Evolutionary conservation across 2,888 invertebrate species (phyloP), one percentile per base, ranked within the genome.

Genomic region (Alsophila aescularia): DNA sequence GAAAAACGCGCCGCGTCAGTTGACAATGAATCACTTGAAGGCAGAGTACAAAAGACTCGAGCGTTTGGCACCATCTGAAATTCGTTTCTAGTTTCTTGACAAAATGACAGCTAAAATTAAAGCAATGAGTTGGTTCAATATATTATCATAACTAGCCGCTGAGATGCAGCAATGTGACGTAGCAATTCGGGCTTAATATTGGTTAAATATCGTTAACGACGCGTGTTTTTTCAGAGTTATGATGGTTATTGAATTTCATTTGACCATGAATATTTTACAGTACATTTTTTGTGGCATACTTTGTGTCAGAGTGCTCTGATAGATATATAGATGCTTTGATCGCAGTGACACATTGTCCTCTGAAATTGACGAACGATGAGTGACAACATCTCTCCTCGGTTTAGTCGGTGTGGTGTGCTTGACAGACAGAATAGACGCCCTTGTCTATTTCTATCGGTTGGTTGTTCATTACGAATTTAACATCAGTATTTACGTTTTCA

Each of bases 61-160:
- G 67, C 70, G 73, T 81, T 88, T 85, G 87, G 83, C 85, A 87
- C 72, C 68, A 70, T 63, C 73, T 67, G 70, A 73, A 69, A 78
- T 78, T 77, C 79, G 79, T 79, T 77, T 67, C 70, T 71, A 68
- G 64, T 67, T 75, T 70, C 63, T 83, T 75, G 81, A 84, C 83
- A 85, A 85, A n/a, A 84, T 82, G 80, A 81, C 77, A 70, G 75
- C 83, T 87, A 86, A 84, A 85, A 84, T 83, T 86, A 87, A 79
- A 81, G 73, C 77, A 75, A 75, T 77, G 80, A 76, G 70, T 73
- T 59, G 24, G 45, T 60, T 64, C 66, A 61, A 54, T 58, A 37
- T 52, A 62, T 64, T 69, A 62, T 66, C 61, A 66, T 67, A 67
- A 67, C 5, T 24, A 24, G 24, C 7, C 7, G 24, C 60, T 64